These are phyloP conservation scores for Thymelicus acteon DNA, from an alignment of 2,888 invertebrate species.

Conservation along the genomic window DNA sequence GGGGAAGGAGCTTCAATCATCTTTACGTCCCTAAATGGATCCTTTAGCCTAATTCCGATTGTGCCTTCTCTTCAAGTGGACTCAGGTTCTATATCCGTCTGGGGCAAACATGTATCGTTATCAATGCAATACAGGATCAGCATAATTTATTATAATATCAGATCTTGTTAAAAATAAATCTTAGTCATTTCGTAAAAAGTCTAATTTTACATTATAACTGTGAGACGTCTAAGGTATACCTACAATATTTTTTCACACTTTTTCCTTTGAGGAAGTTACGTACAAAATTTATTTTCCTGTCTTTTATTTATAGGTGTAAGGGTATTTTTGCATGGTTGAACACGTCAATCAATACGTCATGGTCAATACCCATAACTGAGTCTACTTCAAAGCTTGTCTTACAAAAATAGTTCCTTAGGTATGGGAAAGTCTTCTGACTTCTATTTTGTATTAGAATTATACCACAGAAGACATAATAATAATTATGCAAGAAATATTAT, in stretches of 20 bases:
- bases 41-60: too few species aligned
- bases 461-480: too few species aligned
- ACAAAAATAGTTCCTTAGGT: not conserved
- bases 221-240: not conserved
- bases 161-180: not conserved
- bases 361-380: not conserved
- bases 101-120: too few species aligned
- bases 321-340: slow-evolving; percentile 2
- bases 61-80: too few species aligned
- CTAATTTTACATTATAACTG: slow-evolving; percentile 4
- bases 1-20: too few species aligned
- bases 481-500: too few species aligned
- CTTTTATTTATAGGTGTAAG: slow-evolving; percentile 5
- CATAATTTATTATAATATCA: too few species aligned
- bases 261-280: slow-evolving; percentile 22
- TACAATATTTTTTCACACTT: slow-evolving; percentile 21
- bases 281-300: slow-evolving; percentile 13
- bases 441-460: too few species aligned
- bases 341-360: not conserved
- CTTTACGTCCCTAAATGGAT: too few species aligned
- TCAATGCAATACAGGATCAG: too few species aligned
- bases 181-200: not conserved
- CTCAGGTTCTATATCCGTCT: too few species aligned
- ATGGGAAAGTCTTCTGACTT: too few species aligned
- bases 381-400: not conserved